phyloP scores from a whole-genome alignment of 1,140 invertebrate species.

The Aphaenogaster rudis region DNA sequence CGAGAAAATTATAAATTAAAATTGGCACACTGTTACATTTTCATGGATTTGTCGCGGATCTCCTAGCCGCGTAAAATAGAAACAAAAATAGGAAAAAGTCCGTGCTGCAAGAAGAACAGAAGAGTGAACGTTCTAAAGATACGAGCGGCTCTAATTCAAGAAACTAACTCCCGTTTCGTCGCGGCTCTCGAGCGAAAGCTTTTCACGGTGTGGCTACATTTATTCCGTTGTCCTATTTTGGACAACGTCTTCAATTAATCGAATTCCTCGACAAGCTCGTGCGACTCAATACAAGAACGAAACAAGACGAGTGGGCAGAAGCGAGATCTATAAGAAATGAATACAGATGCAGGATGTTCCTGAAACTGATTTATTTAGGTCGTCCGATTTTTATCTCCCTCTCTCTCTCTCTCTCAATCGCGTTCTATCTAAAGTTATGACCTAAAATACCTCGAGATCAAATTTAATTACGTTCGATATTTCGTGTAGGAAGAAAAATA shows the following conservation, averaged over 20 bases:
- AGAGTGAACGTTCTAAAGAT: slow-evolving; percentile 75
- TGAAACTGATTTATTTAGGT: background rate
- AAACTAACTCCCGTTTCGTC: slow-evolving; percentile 66
- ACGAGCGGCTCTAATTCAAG: slow-evolving; percentile 74
- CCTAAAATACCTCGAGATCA: background rate
- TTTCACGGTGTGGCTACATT: background rate
- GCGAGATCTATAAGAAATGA: background rate
- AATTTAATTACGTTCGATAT: background rate
- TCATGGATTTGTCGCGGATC: slow-evolving; percentile 10
- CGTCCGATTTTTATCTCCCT: too few species aligned
- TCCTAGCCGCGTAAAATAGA: slow-evolving; percentile 39
- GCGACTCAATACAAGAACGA: background rate
- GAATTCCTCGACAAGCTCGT: background rate
- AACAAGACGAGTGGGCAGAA: background rate
- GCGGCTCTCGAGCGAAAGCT: slow-evolving; percentile 4
- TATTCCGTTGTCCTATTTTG: background rate
- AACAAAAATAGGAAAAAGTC: slow-evolving; percentile 63
- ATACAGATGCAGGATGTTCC: background rate
- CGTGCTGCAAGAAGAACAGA: slow-evolving; percentile 48
- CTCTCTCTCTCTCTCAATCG: background rate
- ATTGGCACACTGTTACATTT: background rate
- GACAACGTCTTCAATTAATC: slow-evolving; percentile 24
- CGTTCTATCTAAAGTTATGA: background rate
- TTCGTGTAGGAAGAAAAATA: slow-evolving; percentile 3
- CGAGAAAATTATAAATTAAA: slow-evolving; percentile 12